phyloP scores from a whole-genome alignment of 2,113 vertebrate genomes.

The Rhagologus leucostigma region DNA sequence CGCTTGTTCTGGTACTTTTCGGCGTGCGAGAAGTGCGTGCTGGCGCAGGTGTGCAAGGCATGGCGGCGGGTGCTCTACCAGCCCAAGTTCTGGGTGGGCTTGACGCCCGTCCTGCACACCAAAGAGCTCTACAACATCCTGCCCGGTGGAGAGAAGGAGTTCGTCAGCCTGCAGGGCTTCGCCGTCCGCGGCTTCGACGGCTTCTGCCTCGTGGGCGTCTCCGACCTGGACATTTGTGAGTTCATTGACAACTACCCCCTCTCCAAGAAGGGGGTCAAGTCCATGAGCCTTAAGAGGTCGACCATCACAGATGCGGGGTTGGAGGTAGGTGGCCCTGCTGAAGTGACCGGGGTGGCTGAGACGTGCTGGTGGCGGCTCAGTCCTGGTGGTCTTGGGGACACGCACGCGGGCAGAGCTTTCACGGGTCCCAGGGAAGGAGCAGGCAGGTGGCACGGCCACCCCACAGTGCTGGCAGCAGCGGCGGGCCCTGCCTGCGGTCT shows the following conservation, averaged over 20 bases:
- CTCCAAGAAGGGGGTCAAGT: slow-evolving; percentile 97
- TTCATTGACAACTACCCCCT: slow-evolving; percentile 99
- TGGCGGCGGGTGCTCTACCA: slow-evolving; percentile 98
- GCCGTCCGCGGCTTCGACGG: slow-evolving; percentile 91
- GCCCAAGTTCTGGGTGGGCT: slow-evolving; percentile 95
- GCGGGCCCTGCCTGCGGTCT: not conserved
- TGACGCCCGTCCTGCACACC: slow-evolving; percentile 92
- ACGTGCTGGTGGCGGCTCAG: accelerated
- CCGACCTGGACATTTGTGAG: slow-evolving; percentile 98
- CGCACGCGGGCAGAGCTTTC: accelerated
- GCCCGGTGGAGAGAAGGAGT: slow-evolving; percentile 92
- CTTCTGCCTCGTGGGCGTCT: slow-evolving; percentile 97
- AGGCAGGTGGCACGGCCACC: not conserved
- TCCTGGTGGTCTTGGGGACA: not conserved
- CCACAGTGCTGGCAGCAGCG: accelerated
- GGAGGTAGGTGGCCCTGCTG: slow-evolving; percentile 77
- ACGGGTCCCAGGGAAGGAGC: not conserved
- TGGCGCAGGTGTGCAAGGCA: slow-evolving; percentile 95
- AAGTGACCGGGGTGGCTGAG: accelerated
- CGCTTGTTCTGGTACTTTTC: slow-evolving; percentile 98
- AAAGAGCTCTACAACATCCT: slow-evolving; percentile 94
- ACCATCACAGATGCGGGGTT: slow-evolving; percentile 96
- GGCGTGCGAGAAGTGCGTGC: slow-evolving; percentile 89
- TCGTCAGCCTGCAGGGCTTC: slow-evolving; percentile 95
- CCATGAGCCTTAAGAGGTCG: slow-evolving; percentile 96